Evolutionary conservation across 2,888 invertebrate genomes (phyloP).

Genomic region (Drymonia ruficornis): DNA sequence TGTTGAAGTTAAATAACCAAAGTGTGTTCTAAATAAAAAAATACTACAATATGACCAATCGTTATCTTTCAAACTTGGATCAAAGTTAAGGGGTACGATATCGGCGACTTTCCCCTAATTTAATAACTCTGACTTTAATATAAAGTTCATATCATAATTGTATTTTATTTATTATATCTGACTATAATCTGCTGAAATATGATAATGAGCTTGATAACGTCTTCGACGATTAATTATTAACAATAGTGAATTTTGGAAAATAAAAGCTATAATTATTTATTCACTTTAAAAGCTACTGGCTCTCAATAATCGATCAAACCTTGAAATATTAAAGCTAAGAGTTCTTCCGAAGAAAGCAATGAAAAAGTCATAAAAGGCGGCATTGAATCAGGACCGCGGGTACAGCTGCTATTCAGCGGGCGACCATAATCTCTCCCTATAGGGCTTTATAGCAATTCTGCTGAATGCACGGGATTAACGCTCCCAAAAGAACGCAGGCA

Average conservation of each 20-base stretch:
- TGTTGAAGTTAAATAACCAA: too few species aligned
- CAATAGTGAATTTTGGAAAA: not conserved
- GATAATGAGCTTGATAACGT: not conserved
- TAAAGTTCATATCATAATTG: not conserved
- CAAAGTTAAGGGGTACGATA: too few species aligned
- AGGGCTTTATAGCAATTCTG: constrained; percentile 40
- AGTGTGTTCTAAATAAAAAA: too few species aligned
- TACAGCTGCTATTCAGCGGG: constrained; percentile 40
- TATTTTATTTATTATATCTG: constrained; percentile 2
- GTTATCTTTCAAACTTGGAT: too few species aligned
- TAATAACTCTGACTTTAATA: too few species aligned
- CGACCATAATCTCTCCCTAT: constrained; percentile 46
- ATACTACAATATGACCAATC: too few species aligned
- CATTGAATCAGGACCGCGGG: constrained; percentile 29
- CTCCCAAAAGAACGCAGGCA: constrained; percentile 32
- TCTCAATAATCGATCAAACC: constrained; percentile 30
- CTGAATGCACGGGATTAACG: constrained; percentile 52
- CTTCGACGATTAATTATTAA: not conserved
- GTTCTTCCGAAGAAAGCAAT: constrained; percentile 28
- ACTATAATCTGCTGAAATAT: not conserved
- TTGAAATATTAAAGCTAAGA: constrained; percentile 26
- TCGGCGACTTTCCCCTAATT: too few species aligned
- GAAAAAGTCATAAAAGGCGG: constrained; percentile 38
- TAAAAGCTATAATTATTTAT: not conserved
- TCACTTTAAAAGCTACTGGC: constrained; percentile 15